Evolutionary conservation across 2,113 vertebrate genomes (phyloP).

Genomic region (Poecile atricapillus): DNA sequence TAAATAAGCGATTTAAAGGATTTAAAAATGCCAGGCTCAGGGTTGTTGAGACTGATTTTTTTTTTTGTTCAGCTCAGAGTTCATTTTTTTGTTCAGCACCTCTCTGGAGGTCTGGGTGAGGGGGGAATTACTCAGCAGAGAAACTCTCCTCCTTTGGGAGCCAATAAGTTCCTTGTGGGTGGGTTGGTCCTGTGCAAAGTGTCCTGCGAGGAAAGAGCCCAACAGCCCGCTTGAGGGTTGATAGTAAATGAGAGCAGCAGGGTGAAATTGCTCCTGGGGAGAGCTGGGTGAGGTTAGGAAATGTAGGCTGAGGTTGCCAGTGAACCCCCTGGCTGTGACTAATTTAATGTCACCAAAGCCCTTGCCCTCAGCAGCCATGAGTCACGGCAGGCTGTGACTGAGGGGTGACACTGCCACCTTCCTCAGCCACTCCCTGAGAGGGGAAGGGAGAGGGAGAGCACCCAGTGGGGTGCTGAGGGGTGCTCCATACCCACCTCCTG

Average conservation of each 20-base stretch:
- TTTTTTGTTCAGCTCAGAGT: not conserved
- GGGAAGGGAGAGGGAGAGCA: not conserved
- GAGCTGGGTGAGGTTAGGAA: not conserved
- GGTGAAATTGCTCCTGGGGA: not conserved
- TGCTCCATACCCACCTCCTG: too few relatives aligned
- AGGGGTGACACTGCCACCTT: not conserved
- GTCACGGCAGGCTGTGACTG: not conserved
- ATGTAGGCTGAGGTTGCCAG: not conserved
- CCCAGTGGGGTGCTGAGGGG: not conserved
- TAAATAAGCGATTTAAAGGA: not conserved
- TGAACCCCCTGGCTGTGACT: conserved; percentile 5
- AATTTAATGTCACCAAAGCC: not conserved
- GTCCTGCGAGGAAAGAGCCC: not conserved
- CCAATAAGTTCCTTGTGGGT: not conserved
- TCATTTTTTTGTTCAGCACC: not conserved
- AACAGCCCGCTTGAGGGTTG: not conserved
- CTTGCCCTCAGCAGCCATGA: not conserved
- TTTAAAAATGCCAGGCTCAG: not conserved
- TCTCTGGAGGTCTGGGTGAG: not conserved
- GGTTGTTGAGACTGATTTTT: not conserved
- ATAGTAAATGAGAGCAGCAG: not conserved
- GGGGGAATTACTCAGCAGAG: not conserved
- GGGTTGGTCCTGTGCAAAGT: not conserved
- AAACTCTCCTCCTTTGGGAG: not conserved
- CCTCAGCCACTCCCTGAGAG: not conserved